These are phyloP conservation scores for Hucho hucho DNA, from an alignment of 2,113 vertebrate genomes.

Conservation along the genomic window DNA sequence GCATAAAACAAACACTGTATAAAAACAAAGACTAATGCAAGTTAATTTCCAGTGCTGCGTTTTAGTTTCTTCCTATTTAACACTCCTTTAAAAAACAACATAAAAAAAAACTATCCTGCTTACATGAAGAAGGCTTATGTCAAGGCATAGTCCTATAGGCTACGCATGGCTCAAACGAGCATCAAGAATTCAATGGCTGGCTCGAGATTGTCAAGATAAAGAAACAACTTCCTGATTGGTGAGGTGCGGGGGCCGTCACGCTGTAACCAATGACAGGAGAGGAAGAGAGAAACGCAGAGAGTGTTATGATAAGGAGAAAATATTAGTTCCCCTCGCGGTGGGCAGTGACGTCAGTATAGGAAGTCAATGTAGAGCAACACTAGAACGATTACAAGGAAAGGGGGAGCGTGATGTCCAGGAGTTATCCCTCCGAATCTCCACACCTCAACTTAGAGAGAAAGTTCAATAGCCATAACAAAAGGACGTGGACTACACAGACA, in stretches of 20 bases:
- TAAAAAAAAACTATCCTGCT: not conserved
- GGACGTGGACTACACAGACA: slow-evolving; percentile 69
- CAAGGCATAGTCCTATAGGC: slow-evolving; percentile 26
- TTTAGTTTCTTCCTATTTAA: not conserved
- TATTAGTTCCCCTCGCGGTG: slow-evolving; percentile 72
- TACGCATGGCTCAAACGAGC: slow-evolving; percentile 46
- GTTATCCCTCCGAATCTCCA: slow-evolving; percentile 74
- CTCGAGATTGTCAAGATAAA: slow-evolving; percentile 65
- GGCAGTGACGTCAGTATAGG: slow-evolving; percentile 92
- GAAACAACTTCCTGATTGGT: slow-evolving; percentile 80
- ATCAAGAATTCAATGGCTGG: slow-evolving; percentile 56
- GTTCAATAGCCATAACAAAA: slow-evolving; percentile 78
- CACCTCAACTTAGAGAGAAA: slow-evolving; percentile 89
- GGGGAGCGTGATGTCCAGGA: slow-evolving; percentile 83
- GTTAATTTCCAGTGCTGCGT: not conserved
- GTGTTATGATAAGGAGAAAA: slow-evolving; percentile 81
- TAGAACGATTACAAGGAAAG: slow-evolving; percentile 86
- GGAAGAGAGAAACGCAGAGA: slow-evolving; percentile 52
- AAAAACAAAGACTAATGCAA: not conserved
- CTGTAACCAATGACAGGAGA: slow-evolving; percentile 78
- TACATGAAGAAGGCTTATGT: slow-evolving; percentile 5
- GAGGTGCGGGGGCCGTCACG: slow-evolving; percentile 66
- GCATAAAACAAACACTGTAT: not conserved
- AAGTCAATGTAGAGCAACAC: slow-evolving; percentile 87
- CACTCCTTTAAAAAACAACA: not conserved